Evolutionary conservation across 2,113 vertebrate genomes (phyloP).

Genomic region (Pygathrix nemaeus): DNA sequence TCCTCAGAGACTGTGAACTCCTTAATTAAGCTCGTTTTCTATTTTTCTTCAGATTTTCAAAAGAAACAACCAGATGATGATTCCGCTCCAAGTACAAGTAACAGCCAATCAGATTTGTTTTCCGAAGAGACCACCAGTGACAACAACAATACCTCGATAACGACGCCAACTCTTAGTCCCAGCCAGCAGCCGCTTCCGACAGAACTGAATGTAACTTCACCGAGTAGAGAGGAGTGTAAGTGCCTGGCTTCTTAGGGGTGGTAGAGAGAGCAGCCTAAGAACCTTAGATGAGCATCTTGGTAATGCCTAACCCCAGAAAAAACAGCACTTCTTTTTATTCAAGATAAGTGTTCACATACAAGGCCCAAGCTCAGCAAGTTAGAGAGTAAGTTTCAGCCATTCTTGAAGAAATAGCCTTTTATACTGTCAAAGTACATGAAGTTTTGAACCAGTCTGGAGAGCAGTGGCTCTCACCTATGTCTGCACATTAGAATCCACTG

Average conservation of each 20-base stretch:
- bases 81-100: conserved; percentile 93
- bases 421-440: not conserved
- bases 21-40: conserved; percentile 32
- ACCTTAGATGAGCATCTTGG: not conserved
- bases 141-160: conserved; percentile 94
- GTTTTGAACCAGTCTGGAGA: not conserved
- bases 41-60: conserved; percentile 91
- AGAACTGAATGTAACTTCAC: conserved; percentile 91
- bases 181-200: conserved; percentile 90
- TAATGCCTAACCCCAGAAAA: not conserved
- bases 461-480: not conserved
- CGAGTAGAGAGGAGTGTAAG: conserved; percentile 94
- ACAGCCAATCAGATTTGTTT: conserved; percentile 95
- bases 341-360: not conserved
- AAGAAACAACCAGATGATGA: conserved; percentile 96
- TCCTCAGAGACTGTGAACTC: not conserved
- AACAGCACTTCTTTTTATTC: not conserved
- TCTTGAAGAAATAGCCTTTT: conserved; percentile 1
- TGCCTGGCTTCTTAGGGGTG: conserved; percentile 16
- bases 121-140: conserved; percentile 93
- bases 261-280: not conserved
- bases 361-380: not conserved
- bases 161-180: conserved; percentile 89
- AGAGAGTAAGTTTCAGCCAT: not conserved
- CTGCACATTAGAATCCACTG: not conserved